These are phyloP conservation scores for Heptranchias perlo DNA, from an alignment of 2,113 vertebrate species.

Conservation along the genomic window DNA sequence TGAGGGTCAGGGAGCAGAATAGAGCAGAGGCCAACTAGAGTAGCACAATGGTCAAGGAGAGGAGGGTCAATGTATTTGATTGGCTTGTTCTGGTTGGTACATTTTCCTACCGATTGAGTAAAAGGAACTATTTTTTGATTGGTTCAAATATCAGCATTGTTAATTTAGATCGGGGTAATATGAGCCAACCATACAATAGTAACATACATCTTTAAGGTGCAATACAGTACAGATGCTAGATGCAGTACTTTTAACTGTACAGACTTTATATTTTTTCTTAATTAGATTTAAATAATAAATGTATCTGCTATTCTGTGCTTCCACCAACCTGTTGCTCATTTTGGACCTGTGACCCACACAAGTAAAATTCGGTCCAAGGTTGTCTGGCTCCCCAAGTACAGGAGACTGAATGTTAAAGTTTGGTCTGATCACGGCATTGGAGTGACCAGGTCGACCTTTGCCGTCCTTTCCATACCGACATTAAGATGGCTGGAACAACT, in stretches of 20 bases:
- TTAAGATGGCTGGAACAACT: background rate
- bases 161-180: background rate
- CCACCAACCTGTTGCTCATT: background rate
- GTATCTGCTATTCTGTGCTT: background rate
- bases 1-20: background rate
- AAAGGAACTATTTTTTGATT: background rate
- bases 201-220: background rate
- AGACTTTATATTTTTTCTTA: background rate
- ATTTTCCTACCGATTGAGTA: background rate
- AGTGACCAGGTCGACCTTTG: background rate
- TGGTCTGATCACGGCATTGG: background rate
- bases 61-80: background rate
- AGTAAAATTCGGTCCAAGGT: background rate
- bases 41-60: background rate
- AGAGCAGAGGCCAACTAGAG: background rate
- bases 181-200: background rate
- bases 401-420: background rate
- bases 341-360: background rate
- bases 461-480: background rate
- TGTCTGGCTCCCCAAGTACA: background rate
- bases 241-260: background rate
- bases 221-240: background rate
- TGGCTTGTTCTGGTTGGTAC: background rate
- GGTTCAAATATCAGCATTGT: background rate
- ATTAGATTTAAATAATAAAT: background rate